These are phyloP conservation scores for Drosophila parvula DNA, from an alignment of 1,140 invertebrate genomes.

Conservation along the genomic window DNA sequence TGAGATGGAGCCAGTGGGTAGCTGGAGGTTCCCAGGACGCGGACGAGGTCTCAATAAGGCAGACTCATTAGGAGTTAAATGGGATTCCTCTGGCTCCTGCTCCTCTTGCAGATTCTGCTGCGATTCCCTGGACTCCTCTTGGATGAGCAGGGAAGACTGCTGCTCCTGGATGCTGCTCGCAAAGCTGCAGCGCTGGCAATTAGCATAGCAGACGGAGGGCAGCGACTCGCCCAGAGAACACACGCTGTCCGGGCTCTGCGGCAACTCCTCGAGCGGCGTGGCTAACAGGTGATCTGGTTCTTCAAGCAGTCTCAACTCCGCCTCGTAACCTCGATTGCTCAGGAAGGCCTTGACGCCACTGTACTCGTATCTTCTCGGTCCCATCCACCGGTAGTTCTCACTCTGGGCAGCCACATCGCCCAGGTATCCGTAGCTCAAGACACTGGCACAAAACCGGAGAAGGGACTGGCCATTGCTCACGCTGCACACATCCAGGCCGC, in stretches of 20 bases:
- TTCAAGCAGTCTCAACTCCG: conserved; percentile 85
- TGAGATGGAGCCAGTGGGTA: conserved; percentile 30
- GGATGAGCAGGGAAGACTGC: conserved; percentile 70
- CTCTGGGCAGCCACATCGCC: conserved; percentile 93
- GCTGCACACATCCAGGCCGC: conserved; percentile 91
- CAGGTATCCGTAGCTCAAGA: conserved; percentile 94
- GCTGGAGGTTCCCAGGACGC: conserved; percentile 41
- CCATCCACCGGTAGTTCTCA: conserved; percentile 94
- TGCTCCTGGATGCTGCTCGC: conserved; percentile 84
- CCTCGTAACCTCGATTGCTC: conserved; percentile 89
- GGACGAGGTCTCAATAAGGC: conserved; percentile 51
- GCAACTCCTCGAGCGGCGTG: conserved; percentile 37
- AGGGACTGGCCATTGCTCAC: conserved; percentile 88
- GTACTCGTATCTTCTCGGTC: conserved; percentile 93
- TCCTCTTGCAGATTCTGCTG: conserved; percentile 55
- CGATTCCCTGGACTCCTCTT: conserved; percentile 52
- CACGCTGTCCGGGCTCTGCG: conserved; percentile 58
- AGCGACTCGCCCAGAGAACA: conserved; percentile 37
- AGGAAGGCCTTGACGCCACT: conserved; percentile 91
- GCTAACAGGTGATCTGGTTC: conserved; percentile 37
- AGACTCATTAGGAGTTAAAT: conserved; percentile 44
- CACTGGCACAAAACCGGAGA: conserved; percentile 90
- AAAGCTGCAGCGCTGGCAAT: conserved; percentile 72
- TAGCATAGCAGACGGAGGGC: conserved; percentile 73
- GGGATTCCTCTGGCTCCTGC: conserved; percentile 1